phyloP scores from a whole-genome alignment of 2,113 vertebrate species.

The Plotosus lineatus region DNA sequence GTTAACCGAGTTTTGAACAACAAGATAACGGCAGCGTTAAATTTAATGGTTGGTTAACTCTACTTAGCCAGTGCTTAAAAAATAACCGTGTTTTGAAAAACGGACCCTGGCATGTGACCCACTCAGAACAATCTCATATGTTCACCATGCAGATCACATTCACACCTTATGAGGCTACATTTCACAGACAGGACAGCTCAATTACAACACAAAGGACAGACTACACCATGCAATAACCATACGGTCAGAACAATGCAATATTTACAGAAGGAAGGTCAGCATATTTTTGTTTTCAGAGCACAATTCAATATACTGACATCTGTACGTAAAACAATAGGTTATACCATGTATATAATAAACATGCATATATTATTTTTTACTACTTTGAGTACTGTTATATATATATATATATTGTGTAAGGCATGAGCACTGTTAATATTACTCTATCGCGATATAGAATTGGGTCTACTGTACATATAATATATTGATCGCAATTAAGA shows the following conservation, averaged over 20 bases:
- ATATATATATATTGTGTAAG: constrained; percentile 5
- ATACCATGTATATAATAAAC: too few relatives aligned
- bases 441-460: neutral
- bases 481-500: too few relatives aligned
- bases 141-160: constrained; percentile 59
- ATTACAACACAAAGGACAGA: constrained; percentile 55
- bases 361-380: too few relatives aligned
- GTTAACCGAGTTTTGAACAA: too few relatives aligned
- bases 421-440: constrained; percentile 5
- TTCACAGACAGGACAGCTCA: constrained; percentile 62
- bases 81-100: too few relatives aligned
- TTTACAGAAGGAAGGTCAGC: constrained; percentile 39
- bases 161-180: constrained; percentile 59
- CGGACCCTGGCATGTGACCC: constrained; percentile 69
- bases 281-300: neutral
- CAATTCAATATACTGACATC: too few relatives aligned
- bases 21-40: too few relatives aligned
- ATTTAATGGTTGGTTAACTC: too few relatives aligned
- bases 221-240: constrained; percentile 51
- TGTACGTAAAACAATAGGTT: too few relatives aligned
- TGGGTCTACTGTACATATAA: too few relatives aligned
- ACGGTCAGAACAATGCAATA: constrained; percentile 52
- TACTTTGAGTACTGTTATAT: neutral
- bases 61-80: too few relatives aligned
- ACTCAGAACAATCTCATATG: constrained; percentile 52